phyloP scores from a whole-genome alignment of 2,888 invertebrate species.

The Lasioglossum calceatum region DNA sequence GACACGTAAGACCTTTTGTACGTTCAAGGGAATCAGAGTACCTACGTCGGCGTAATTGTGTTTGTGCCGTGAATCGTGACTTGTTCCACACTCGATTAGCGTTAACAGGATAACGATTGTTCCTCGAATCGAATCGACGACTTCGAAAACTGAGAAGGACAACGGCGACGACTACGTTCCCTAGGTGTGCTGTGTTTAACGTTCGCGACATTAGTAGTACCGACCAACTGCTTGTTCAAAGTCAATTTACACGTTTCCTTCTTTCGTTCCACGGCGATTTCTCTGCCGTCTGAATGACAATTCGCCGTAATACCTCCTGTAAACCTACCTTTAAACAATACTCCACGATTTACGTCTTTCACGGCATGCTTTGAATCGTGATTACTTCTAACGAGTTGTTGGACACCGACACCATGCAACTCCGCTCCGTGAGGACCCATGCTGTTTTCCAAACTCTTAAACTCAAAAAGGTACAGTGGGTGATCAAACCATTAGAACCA shows the following conservation, averaged over 20 bases:
- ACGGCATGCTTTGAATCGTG: not conserved
- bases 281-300: slow-evolving; percentile 21
- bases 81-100: slow-evolving; percentile 45
- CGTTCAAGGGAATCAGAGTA: slow-evolving; percentile 30
- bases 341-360: not conserved
- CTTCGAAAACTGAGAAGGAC: slow-evolving; percentile 17
- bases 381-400: not conserved
- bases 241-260: not conserved
- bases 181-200: not conserved
- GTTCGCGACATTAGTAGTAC: slow-evolving; percentile 34
- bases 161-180: slow-evolving; percentile 7
- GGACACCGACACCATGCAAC: not conserved
- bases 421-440: not conserved
- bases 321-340: slow-evolving; percentile 7
- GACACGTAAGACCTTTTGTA: slow-evolving; percentile 25
- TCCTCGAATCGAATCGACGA: slow-evolving; percentile 49
- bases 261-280: not conserved
- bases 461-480: not conserved
- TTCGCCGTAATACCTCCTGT: slow-evolving; percentile 11
- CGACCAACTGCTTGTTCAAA: slow-evolving; percentile 9
- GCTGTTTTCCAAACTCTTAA: not conserved
- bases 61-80: slow-evolving; percentile 37
- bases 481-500: not conserved
- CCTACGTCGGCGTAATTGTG: slow-evolving; percentile 43
- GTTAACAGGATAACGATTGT: slow-evolving; percentile 54